Evolutionary conservation across 2,113 vertebrate species (phyloP), one percentile per base, ranked within the genome.

Genomic region (Glareola pratincola): DNA sequence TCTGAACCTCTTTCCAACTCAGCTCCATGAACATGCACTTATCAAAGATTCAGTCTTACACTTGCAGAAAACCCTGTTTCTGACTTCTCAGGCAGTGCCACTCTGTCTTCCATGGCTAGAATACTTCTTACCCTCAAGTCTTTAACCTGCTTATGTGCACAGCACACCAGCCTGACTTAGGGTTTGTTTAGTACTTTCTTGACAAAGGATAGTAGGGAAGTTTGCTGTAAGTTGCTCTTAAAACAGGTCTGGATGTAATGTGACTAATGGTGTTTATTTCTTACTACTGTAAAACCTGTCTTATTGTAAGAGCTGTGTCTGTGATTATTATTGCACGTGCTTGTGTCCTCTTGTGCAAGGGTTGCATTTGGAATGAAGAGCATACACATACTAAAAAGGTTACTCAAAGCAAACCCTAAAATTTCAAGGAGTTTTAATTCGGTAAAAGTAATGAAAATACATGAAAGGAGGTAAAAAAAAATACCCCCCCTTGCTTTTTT

Each of bases 401-500:
- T 41, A 43, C 12, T 81, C 37, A 69, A 24, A 84, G 21, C 8
- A 79, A 82, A 34, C 0, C 13, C 14, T 23, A 24, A 48, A 67
- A 10, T 7, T 63, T 57, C 26, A 13, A 0, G 17, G 30, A 79
- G 15, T 71, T 68, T 75, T 59, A 54, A 13, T 57, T 67, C 59
- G 2, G 8, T 72, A 36, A 82, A 68, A 72, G 12, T 30, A 76
- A 63, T 48, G 34, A 3, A 86, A 83, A 53, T 62, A 41, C 3
- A 34, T 26, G 5, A 39, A 56, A 67, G 30, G 1, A 56, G 17
- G 41, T 27, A 18, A 60, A 84, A 43, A 43, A 53, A 12, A 6
- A 0, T 24, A 15, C 2, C 5, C 4, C 4, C 30, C 14, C 1
- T 2, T 4, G 3, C 20, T 11, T 30, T 43, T n/a, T 11, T 41